These are phyloP conservation scores for Alethe castanea DNA, from an alignment of 2,113 vertebrate species.

Conservation along the genomic window DNA sequence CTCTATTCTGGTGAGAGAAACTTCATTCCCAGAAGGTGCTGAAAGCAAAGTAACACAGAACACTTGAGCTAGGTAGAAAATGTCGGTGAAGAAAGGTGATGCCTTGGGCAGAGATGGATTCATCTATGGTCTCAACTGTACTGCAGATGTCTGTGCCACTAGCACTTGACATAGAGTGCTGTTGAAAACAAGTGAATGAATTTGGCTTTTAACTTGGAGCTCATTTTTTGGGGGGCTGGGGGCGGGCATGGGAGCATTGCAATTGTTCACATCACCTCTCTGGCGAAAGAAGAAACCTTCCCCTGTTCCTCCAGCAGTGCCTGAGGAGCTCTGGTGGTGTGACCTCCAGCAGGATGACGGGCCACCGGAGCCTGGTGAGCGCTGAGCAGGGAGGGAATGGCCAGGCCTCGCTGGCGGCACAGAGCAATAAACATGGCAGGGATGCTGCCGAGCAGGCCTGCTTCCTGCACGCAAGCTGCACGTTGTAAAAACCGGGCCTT, in stretches of 20 bases:
- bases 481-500: constrained; percentile 46
- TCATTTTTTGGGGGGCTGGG: neutral
- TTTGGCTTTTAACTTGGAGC: neutral
- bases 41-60: neutral
- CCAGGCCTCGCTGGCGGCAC: neutral
- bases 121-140: neutral
- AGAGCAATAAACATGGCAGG: neutral
- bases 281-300: neutral
- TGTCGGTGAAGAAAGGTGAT: neutral
- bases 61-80: neutral
- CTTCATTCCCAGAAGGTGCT: neutral
- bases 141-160: neutral
- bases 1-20: neutral
- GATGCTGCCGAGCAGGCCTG: neutral
- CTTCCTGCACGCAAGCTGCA: constrained; percentile 58
- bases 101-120: neutral
- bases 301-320: neutral
- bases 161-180: neutral
- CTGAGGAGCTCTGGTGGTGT: neutral
- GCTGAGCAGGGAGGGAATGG: neutral
- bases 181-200: neutral
- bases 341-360: neutral
- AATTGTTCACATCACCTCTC: neutral
- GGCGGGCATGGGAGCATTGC: neutral
- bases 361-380: neutral